phyloP scores from a whole-genome alignment of 2,888 invertebrate genomes.

The Shargacucullia verbasci region DNA sequence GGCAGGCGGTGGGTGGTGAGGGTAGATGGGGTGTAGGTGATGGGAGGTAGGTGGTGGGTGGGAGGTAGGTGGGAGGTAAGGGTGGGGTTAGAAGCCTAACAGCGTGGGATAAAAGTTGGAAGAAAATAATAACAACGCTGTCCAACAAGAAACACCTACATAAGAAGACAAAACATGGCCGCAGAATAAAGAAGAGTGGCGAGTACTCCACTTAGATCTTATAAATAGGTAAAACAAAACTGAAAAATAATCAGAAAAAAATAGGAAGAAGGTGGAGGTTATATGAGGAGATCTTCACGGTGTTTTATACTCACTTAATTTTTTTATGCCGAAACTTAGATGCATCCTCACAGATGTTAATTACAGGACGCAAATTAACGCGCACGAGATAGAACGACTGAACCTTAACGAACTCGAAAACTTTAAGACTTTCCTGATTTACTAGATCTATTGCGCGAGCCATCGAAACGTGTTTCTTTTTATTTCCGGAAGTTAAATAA shows the following conservation, averaged over 20 bases:
- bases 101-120: no score
- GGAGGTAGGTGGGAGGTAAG: not conserved
- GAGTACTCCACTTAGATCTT: no score
- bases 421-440: slow-evolving; percentile 4
- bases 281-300: slow-evolving; percentile 1
- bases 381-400: slow-evolving; percentile 5
- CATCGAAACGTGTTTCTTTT: slow-evolving; percentile 8
- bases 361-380: slow-evolving; percentile 7
- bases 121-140: no score
- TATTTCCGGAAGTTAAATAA: not conserved
- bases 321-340: slow-evolving; percentile 1
- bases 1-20: not conserved
- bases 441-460: slow-evolving; percentile 1
- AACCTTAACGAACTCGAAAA: not conserved
- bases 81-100: not conserved
- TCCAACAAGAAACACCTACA: no score
- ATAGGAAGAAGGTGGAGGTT: not conserved
- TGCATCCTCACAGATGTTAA: slow-evolving; percentile 15
- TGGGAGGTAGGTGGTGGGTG: not conserved
- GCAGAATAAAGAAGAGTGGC: no score
- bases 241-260: no score
- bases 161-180: no score
- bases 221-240: no score
- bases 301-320: slow-evolving; percentile 25
- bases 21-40: not conserved